These are phyloP conservation scores for Daubentonia madagascariensis DNA, from an alignment of 2,113 vertebrate genomes.

Conservation along the genomic window DNA sequence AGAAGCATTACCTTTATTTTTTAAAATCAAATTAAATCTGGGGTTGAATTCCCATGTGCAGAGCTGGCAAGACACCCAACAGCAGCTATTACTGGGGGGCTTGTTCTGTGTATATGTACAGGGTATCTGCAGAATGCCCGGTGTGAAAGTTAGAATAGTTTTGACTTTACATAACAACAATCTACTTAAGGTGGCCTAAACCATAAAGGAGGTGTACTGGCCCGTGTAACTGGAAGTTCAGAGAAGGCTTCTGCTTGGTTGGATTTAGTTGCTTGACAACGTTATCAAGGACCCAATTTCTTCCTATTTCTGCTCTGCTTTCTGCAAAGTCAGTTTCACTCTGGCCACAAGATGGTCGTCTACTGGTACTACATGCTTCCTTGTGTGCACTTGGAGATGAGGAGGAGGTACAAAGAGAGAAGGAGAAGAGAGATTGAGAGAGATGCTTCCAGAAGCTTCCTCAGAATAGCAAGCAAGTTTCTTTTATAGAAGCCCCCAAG, in stretches of 20 bases:
- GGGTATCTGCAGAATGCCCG: not conserved
- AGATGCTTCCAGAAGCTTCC: not conserved
- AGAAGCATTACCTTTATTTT: not conserved
- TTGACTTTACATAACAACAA: not conserved
- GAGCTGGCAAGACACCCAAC: not conserved
- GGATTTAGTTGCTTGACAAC: not conserved
- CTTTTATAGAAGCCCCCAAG: not conserved
- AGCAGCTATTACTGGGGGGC: not conserved
- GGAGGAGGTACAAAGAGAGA: not conserved
- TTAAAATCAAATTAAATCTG: conserved; percentile 32
- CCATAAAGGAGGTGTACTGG: not conserved
- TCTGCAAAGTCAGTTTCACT: not conserved
- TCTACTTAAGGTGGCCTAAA: not conserved
- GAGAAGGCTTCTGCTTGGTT: not conserved
- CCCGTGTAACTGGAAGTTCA: not conserved
- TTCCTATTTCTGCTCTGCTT: conserved; percentile 14
- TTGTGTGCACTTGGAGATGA: not conserved
- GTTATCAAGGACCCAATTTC: not conserved
- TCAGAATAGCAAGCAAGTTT: not conserved
- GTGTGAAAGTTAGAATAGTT: not conserved
- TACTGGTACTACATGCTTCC: not conserved
- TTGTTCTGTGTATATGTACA: not conserved
- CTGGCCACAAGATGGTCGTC: not conserved
- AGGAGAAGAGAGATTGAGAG: not conserved
- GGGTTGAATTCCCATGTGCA: not conserved